Evolutionary conservation across 1,140 invertebrate species (phyloP).

Genomic region (Ceratosolen fusciceps): DNA sequence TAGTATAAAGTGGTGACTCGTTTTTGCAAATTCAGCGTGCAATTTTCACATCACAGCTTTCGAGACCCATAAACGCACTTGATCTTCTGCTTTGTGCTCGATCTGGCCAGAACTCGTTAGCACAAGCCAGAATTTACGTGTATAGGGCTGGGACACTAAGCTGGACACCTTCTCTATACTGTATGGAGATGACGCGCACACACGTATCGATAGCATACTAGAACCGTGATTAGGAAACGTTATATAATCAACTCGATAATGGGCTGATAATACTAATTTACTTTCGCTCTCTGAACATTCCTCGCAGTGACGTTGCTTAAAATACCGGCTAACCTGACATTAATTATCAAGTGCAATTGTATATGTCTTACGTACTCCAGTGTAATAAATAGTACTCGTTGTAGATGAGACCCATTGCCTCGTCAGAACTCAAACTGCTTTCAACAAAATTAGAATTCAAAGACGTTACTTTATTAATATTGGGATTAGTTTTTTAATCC

Average conservation of each 20-base stretch:
- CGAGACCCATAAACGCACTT: neutral
- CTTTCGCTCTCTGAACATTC: slow-evolving; percentile 22
- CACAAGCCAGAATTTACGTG: neutral
- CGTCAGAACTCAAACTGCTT: too few species aligned
- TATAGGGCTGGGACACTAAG: neutral
- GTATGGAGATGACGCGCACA: too few species aligned
- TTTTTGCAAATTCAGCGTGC: neutral
- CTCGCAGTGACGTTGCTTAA: neutral
- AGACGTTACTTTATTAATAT: too few species aligned
- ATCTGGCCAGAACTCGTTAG: slow-evolving; percentile 22
- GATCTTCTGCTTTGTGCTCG: neutral
- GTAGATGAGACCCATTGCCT: too few species aligned
- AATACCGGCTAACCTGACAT: neutral
- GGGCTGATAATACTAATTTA: slow-evolving; percentile 38
- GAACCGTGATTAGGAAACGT: slow-evolving; percentile 50
- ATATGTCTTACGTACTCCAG: slow-evolving; percentile 29
- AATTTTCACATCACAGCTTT: slow-evolving; percentile 11
- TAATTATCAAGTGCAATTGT: slow-evolving; percentile 40
- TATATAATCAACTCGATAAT: slow-evolving; percentile 41
- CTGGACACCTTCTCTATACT: too few species aligned
- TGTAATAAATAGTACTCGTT: too few species aligned
- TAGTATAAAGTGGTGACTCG: neutral
- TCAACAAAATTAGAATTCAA: too few species aligned
- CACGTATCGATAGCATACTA: neutral
- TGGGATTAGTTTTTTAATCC: too few species aligned